Conservation (phyloP, 2,797 vertebrate species). For the Cyclura pinguis region DNA sequence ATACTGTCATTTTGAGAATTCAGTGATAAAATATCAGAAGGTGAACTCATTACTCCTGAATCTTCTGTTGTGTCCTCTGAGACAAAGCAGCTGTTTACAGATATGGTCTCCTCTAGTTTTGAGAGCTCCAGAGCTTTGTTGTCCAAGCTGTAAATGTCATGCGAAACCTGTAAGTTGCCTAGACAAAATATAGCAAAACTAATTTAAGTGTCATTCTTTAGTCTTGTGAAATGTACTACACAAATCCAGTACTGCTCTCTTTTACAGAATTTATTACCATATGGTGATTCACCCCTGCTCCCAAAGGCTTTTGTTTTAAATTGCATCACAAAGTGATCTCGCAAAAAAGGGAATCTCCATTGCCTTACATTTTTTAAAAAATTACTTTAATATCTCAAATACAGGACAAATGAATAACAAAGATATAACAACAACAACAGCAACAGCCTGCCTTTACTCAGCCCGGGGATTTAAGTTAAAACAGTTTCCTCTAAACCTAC, state of each 20-base stretch:
- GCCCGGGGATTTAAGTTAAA: too few species aligned
- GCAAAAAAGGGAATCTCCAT: background rate
- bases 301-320: background rate
- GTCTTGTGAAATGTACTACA: constrained; percentile 31
- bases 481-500: too few species aligned
- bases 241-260: background rate
- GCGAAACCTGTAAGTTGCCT: constrained; percentile 71
- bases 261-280: background rate
- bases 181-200: constrained; percentile 66
- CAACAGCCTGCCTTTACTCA: too few species aligned
- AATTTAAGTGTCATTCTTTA: constrained; percentile 56
- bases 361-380: too few species aligned
- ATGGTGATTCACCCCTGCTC: background rate
- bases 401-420: too few species aligned
- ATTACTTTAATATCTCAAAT: too few species aligned
- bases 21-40: constrained; percentile 84
- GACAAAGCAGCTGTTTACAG: constrained; percentile 78
- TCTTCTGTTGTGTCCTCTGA: constrained; percentile 81
- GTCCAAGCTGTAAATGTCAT: constrained; percentile 59
- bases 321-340: background rate
- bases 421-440: too few species aligned
- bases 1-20: constrained; percentile 83
- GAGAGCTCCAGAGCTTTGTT: constrained; percentile 54
- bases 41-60: constrained; percentile 84
- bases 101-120: constrained; percentile 77